Evolutionary conservation across 2,888 invertebrate species (phyloP).

Genomic region (Bruchidius siliquastri): DNA sequence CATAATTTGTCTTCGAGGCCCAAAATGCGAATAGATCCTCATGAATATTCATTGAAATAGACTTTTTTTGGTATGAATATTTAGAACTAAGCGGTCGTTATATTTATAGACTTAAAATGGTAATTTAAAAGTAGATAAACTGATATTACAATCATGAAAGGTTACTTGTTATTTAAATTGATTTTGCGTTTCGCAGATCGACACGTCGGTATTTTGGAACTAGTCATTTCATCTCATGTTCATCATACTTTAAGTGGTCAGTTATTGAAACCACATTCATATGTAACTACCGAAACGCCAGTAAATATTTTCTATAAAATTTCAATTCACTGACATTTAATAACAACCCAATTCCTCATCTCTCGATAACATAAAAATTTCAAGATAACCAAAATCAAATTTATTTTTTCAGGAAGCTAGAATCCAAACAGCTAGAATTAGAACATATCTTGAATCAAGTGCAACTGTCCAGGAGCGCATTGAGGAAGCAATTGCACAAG

Average conservation of each 20-base stretch:
- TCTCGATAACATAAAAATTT: too few species aligned
- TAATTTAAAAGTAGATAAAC: neutral
- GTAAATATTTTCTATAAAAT: too few species aligned
- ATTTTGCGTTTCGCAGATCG: neutral
- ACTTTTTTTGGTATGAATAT: neutral
- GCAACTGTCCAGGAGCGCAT: conserved; percentile 50
- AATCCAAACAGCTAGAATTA: conserved; percentile 47
- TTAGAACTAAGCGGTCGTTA: neutral
- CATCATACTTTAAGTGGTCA: too few species aligned
- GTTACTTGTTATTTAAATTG: neutral
- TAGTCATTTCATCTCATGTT: too few species aligned
- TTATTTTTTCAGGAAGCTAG: conserved; percentile 44
- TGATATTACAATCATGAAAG: neutral
- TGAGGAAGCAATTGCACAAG: conserved; percentile 51
- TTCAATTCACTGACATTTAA: too few species aligned
- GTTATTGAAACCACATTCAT: too few species aligned
- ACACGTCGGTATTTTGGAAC: neutral
- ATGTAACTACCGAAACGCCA: too few species aligned
- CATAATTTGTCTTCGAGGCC: neutral
- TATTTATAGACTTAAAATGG: neutral
- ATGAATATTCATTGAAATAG: neutral
- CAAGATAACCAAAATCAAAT: too few species aligned
- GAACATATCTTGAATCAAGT: conserved; percentile 48
- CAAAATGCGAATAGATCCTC: neutral
- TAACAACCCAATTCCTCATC: too few species aligned